Conservation (phyloP, 2,797 vertebrate genomes). For the Furcifer pardalis region DNA sequence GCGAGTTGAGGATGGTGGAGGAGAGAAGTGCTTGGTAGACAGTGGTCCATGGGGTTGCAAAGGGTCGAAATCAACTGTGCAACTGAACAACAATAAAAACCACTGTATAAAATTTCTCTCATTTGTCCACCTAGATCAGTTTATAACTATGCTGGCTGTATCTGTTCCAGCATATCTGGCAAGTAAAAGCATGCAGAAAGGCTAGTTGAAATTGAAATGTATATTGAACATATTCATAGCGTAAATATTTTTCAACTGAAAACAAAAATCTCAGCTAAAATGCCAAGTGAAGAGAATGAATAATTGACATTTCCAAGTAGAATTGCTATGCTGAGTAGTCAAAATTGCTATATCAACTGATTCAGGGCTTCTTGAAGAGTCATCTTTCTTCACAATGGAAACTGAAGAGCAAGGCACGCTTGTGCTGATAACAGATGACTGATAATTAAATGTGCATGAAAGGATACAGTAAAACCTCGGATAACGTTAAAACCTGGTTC, state of each 20-base stretch:
- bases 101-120: no score
- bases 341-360: neutral
- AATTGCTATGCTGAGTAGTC: neutral
- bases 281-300: constrained; percentile 9
- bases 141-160: neutral
- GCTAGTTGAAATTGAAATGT: neutral
- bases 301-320: neutral
- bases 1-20: no score
- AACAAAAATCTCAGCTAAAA: neutral
- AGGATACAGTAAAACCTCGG: no score
- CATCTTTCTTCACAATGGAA: neutral
- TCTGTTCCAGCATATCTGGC: neutral
- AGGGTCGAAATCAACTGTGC: no score
- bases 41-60: no score
- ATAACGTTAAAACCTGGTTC: no score
- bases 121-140: neutral
- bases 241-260: neutral
- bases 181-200: neutral
- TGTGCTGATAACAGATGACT: neutral
- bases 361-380: neutral
- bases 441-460: neutral
- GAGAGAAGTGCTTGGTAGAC: no score
- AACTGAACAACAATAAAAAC: no score
- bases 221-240: neutral
- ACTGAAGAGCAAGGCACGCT: neutral